Percentiles rank a stretch among this genome's conserved stretches.
Evolutionary conservation across 2,797 vertebrate species (phyloP).

Genomic region (Phoeniculus purpureus): DNA sequence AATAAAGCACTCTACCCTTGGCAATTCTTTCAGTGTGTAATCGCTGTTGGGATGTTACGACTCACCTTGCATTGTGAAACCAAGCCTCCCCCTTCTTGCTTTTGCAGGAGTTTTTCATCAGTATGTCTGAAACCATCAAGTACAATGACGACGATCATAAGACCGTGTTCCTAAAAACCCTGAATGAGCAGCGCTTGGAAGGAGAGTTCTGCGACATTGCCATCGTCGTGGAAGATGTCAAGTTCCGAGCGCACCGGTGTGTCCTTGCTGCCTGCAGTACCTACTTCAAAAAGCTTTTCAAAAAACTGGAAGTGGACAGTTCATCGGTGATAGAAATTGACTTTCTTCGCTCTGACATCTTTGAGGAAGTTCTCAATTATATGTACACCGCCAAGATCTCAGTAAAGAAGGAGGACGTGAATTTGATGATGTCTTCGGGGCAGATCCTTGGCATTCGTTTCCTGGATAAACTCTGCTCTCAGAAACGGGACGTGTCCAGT

Average conservation of each 20-base stretch:
- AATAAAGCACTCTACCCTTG: too few species aligned
- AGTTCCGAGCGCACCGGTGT: constrained; percentile 93
- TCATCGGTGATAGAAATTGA: constrained; percentile 96
- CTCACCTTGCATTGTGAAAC: background rate
- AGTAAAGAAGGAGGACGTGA: constrained; percentile 94
- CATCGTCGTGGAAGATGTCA: constrained; percentile 95
- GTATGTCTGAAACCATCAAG: constrained; percentile 96
- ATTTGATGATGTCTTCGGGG: constrained; percentile 96
- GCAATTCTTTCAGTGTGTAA: background rate
- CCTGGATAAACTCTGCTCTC: constrained; percentile 93
- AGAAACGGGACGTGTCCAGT: constrained; percentile 91
- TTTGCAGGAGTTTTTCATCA: constrained; percentile 85
- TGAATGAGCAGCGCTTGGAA: constrained; percentile 94
- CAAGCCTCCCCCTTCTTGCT: background rate
- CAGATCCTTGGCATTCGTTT: constrained; percentile 95
- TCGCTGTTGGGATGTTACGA: background rate
- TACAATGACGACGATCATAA: constrained; percentile 98
- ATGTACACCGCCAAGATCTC: constrained; percentile 96
- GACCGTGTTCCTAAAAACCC: constrained; percentile 93
- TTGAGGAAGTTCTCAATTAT: constrained; percentile 95
- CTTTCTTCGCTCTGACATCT: constrained; percentile 95
- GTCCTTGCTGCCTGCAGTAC: constrained; percentile 95
- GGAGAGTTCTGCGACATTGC: constrained; percentile 96
- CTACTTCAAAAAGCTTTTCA: constrained; percentile 97
- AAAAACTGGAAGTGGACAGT: constrained; percentile 93